Evolutionary conservation across 1,140 invertebrate genomes (phyloP).

Genomic region (Ylistrum balloti): DNA sequence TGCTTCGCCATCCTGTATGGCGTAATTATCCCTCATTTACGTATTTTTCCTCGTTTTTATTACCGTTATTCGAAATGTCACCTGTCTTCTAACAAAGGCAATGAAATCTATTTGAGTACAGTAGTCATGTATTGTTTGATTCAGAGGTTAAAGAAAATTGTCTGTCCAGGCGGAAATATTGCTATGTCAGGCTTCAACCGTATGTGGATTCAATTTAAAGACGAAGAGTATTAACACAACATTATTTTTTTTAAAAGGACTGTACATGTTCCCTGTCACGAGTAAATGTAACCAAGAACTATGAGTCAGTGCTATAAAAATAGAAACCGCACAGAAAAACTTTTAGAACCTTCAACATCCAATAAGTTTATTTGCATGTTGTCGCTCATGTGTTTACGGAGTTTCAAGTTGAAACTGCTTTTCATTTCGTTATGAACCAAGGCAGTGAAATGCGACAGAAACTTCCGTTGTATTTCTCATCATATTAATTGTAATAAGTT

Average conservation of each 20-base stretch:
- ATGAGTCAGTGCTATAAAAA: too few relatives aligned
- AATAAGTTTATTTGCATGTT: too few relatives aligned
- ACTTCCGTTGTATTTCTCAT: too few relatives aligned
- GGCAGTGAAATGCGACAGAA: too few relatives aligned
- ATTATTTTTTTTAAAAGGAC: background rate
- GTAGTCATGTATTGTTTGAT: background rate
- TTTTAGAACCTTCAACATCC: too few relatives aligned
- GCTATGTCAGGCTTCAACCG: background rate
- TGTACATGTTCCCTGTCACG: too few relatives aligned
- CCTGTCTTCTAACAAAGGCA: background rate
- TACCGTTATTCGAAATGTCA: background rate
- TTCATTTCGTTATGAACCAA: too few relatives aligned
- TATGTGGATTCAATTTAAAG: background rate
- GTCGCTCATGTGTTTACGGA: too few relatives aligned
- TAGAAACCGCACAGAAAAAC: too few relatives aligned
- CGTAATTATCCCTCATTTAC: constrained; percentile 25
- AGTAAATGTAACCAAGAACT: too few relatives aligned
- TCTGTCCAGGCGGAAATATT: background rate
- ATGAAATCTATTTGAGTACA: constrained; percentile 36
- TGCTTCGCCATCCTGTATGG: background rate
- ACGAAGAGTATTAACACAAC: background rate
- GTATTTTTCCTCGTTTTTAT: background rate
- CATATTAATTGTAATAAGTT: too few relatives aligned
- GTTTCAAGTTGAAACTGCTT: too few relatives aligned
- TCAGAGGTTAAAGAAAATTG: background rate